These are phyloP conservation scores for Proisotoma minuta DNA, from an alignment of 2,888 invertebrate species.

Conservation along the genomic window DNA sequence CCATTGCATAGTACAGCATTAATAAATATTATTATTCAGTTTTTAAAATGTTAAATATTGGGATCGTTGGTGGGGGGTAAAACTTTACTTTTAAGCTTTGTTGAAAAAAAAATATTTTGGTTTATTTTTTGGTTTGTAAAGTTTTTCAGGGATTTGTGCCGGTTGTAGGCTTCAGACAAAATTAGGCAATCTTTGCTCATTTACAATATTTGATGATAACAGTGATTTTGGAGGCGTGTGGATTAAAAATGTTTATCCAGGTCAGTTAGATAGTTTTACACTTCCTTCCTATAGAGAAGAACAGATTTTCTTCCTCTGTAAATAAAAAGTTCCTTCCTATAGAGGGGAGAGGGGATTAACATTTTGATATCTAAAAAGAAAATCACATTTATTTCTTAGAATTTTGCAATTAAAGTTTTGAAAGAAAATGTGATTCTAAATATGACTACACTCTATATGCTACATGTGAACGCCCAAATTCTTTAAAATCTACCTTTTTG, in stretches of 20 bases:
- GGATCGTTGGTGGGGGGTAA: not conserved
- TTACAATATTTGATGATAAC: slow-evolving; percentile 24
- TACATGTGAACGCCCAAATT: too few relatives aligned
- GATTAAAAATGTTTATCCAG: slow-evolving; percentile 32
- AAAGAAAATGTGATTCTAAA: too few relatives aligned
- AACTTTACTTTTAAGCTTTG: not conserved
- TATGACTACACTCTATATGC: too few relatives aligned
- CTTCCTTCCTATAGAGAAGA: too few relatives aligned
- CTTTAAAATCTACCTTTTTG: too few relatives aligned
- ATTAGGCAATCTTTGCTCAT: not conserved
- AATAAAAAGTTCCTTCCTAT: too few relatives aligned
- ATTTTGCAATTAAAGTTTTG: too few relatives aligned
- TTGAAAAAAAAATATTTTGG: not conserved
- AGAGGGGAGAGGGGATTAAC: too few relatives aligned
- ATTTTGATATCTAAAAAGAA: too few relatives aligned
- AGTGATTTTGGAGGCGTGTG: slow-evolving; percentile 31
- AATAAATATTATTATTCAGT: not conserved
- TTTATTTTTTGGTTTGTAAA: not conserved
- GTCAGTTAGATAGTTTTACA: too few relatives aligned
- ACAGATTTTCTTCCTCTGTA: too few relatives aligned
- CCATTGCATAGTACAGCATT: not conserved
- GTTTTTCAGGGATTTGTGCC: not conserved
- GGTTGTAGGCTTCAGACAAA: not conserved
- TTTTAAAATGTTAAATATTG: not conserved
- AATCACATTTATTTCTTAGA: too few relatives aligned